Evolutionary conservation across 2,113 vertebrate genomes (phyloP).

Genomic region (Saiga tatarica): DNA sequence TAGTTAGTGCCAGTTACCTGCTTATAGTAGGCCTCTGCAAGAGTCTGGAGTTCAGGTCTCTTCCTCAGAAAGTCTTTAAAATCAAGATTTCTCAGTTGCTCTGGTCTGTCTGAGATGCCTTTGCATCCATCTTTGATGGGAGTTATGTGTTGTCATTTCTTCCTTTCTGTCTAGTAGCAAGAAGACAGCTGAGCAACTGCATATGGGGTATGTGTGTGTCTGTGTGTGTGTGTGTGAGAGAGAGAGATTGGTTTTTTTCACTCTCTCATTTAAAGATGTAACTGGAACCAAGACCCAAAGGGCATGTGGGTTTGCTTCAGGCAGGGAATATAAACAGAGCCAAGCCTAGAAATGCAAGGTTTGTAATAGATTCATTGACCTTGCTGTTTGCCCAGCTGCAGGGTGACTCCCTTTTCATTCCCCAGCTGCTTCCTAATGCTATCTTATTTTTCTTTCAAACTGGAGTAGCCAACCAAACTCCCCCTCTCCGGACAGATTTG

Average conservation of each 20-base stretch:
- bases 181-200: background rate
- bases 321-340: conserved; percentile 53
- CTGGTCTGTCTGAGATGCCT: background rate
- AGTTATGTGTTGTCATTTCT: background rate
- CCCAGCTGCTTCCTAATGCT: conserved; percentile 45
- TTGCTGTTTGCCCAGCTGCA: conserved; percentile 71
- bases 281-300: conserved; percentile 22
- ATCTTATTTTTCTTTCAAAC: conserved; percentile 66
- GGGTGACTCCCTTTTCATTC: conserved; percentile 44
- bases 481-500: background rate
- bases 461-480: conserved; percentile 24
- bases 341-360: conserved; percentile 53
- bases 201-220: background rate
- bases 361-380: conserved; percentile 13
- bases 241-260: background rate
- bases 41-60: background rate
- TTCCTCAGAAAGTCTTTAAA: background rate
- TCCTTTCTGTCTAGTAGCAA: background rate
- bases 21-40: background rate
- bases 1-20: background rate
- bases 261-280: conserved; percentile 23
- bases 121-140: background rate
- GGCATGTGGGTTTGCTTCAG: conserved; percentile 46
- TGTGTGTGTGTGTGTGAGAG: background rate
- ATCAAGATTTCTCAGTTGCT: background rate